Evolutionary conservation across 2,797 vertebrate genomes (phyloP).

Genomic region (Artibeus lituratus): DNA sequence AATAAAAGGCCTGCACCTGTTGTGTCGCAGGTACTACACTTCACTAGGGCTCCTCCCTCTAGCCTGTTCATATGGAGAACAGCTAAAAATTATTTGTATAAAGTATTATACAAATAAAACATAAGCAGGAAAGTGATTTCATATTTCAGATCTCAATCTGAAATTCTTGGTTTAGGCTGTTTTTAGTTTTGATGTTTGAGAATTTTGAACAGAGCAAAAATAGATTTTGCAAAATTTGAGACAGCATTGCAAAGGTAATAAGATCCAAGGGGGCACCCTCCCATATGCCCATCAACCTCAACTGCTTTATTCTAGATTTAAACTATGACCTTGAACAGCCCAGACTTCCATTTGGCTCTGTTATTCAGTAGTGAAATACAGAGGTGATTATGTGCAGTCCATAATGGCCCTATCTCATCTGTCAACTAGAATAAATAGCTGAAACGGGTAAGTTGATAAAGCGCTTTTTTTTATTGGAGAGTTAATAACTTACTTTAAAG

Average conservation of each 20-base stretch:
- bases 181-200: constrained; percentile 60
- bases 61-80: neutral
- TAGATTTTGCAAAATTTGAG: constrained; percentile 54
- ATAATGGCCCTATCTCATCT: constrained; percentile 72
- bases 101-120: constrained; percentile 14
- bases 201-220: constrained; percentile 47
- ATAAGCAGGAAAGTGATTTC: constrained; percentile 44
- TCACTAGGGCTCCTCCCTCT: neutral
- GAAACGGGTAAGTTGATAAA: constrained; percentile 76
- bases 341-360: constrained; percentile 68
- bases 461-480: constrained; percentile 70
- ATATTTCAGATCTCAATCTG: constrained; percentile 58
- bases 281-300: neutral
- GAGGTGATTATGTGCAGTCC: constrained; percentile 71
- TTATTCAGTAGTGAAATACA: constrained; percentile 69
- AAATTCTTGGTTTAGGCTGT: constrained; percentile 49
- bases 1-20: neutral
- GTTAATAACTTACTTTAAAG: constrained; percentile 74
- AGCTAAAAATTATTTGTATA: neutral
- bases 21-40: neutral
- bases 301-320: constrained; percentile 76
- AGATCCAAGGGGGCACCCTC: constrained; percentile 44
- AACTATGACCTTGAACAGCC: constrained; percentile 71
- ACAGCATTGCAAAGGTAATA: constrained; percentile 51
- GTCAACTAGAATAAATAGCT: constrained; percentile 72